Percentiles rank a stretch among this genome's conserved stretches.
Conservation (phyloP, 2,797 vertebrate species). For the Mareca penelope region DNA sequence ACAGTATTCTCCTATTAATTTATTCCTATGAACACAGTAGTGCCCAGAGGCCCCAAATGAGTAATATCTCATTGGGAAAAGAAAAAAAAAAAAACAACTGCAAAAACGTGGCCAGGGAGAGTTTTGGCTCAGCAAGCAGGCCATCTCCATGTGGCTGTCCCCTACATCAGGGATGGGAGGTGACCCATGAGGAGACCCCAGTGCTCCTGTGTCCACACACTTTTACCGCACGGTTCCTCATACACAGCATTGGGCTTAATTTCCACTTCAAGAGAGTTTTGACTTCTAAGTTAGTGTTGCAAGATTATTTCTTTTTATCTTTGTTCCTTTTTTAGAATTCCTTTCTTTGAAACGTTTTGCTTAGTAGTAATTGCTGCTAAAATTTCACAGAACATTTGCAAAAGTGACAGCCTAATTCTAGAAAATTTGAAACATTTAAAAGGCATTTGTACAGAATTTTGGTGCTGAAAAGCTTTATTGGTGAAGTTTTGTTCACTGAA, state of each 20-base stretch:
- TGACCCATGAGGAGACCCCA: background rate
- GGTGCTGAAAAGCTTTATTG: constrained; percentile 33
- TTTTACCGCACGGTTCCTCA: rapidly evolving
- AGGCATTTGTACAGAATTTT: constrained; percentile 46
- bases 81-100: background rate
- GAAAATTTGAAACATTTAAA: constrained; percentile 68
- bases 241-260: rapidly evolving
- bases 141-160: background rate
- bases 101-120: background rate
- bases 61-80: rapidly evolving
- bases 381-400: constrained; percentile 57
- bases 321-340: constrained; percentile 44
- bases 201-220: background rate
- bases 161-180: rapidly evolving
- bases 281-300: background rate
- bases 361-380: constrained; percentile 66
- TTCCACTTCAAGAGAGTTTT: constrained; percentile 35
- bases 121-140: background rate
- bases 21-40: background rate
- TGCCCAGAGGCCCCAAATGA: background rate
- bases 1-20: rapidly evolving
- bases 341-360: constrained; percentile 36
- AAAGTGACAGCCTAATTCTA: constrained; percentile 72
- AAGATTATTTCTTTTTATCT: constrained; percentile 6
- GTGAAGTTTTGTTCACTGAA: constrained; percentile 34